Base-by-base conservation (phyloP, 2,113 vertebrate species). In the Terrapene triunguis region DNA sequence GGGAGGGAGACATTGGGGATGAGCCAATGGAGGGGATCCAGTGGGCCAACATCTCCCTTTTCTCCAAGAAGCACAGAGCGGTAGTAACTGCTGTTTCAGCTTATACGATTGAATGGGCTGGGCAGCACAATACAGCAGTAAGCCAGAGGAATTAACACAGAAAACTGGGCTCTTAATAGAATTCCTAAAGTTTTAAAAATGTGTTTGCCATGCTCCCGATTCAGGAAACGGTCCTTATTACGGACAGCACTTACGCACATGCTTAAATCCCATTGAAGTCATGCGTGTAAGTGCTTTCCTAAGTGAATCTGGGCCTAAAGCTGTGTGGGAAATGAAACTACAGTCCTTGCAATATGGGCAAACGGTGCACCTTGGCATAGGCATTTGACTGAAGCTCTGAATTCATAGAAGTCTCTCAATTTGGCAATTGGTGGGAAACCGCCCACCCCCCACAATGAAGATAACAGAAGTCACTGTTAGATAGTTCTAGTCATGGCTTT, bases 291-390 rank as follows among this genome's bases (percentile, higher is more conserved):
- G 65, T 22, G 65, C 65, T 72, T 38, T 72, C 32, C 35, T 72
- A 16, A n/a, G 16, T 69, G 62, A 69, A 69, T 35, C 62, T 19
- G 35, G 62, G 17, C 32, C 62, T 84, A 83, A 54, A 90, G 88
- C 88, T 81, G 84, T 87, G 92, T 80, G 88, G 89, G 92, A 90
- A 90, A 82, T 82, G 92, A 90, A 90, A 94, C 86, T 65, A 94
- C 59, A 87, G 65, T 79, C 85, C 48, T 87, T 90, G 82, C 22
- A 90, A 82, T 83, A 93, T 82, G 80, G 88, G 85, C 81, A 84
- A 80, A 44, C 6, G 50, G 44, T 80, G 42, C 25, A 32, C 25
- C 24, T 17, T 16, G 44, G 44, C 44, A 48, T 9, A 50, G 27
- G 78, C 25, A 27, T 80, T 80, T 80, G 78, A 50, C 14, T 27